Evolutionary conservation across 2,797 vertebrate species (phyloP).

Genomic region (Tarsius wallacei): DNA sequence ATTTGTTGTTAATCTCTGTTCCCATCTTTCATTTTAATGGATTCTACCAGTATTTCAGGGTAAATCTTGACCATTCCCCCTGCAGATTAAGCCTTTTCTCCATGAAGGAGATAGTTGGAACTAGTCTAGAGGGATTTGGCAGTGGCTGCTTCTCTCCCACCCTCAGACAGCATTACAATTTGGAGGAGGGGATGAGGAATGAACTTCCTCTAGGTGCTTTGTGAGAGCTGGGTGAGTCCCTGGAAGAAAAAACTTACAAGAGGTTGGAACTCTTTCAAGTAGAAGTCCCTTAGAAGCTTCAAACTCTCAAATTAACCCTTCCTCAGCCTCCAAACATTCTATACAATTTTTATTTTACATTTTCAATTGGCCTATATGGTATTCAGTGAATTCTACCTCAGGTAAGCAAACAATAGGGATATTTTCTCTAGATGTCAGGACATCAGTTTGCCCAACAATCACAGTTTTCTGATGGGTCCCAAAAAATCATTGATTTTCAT

Average conservation of each 20-base stretch:
- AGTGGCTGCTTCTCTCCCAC: not conserved
- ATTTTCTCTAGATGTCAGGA: not conserved
- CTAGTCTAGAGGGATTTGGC: not conserved
- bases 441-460: not conserved
- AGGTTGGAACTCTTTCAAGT: too few species aligned
- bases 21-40: not conserved
- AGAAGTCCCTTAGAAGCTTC: not conserved
- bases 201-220: not conserved
- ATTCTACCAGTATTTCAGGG: not conserved
- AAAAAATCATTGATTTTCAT: not conserved
- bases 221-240: not conserved
- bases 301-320: not conserved
- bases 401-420: not conserved
- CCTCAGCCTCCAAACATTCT: not conserved
- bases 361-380: not conserved
- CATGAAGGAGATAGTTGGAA: not conserved
- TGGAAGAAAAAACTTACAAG: not conserved
- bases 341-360: too few species aligned
- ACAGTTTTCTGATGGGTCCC: not conserved
- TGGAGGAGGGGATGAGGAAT: too few species aligned
- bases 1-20: not conserved
- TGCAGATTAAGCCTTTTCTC: not conserved
- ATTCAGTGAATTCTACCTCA: rapidly evolving
- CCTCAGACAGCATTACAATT: rapidly evolving
- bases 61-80: not conserved